phyloP scores from a whole-genome alignment of 2,797 vertebrate genomes.

The Eulemur mongoz region DNA sequence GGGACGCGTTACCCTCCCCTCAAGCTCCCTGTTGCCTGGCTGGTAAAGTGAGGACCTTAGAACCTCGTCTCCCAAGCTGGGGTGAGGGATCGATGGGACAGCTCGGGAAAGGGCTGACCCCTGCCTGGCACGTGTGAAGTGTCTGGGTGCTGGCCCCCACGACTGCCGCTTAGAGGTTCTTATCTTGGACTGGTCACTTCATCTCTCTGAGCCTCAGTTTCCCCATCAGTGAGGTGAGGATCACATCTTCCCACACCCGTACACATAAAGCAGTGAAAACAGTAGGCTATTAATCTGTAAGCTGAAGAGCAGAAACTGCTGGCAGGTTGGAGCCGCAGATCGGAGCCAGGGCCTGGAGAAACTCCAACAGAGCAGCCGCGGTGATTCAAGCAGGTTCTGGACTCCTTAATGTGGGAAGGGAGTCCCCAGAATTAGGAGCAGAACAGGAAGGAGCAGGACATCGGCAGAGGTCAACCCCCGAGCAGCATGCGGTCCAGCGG shows the following conservation, averaged over 20 bases:
- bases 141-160: not conserved
- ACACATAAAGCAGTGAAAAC: not conserved
- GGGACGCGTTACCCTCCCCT: not conserved
- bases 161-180: not conserved
- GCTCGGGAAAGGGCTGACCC: not conserved
- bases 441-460: too few species aligned
- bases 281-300: not conserved
- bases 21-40: not conserved
- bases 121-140: fast-evolving
- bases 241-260: not conserved
- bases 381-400: too few species aligned
- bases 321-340: too few species aligned
- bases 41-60: not conserved
- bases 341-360: too few species aligned
- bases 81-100: not conserved
- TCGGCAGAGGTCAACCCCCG: too few species aligned
- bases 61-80: not conserved
- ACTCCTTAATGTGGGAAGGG: too few species aligned
- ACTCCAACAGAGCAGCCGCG: too few species aligned
- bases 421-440: too few species aligned
- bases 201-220: not conserved
- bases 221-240: not conserved
- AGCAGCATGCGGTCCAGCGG: too few species aligned
- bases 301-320: not conserved
- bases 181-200: not conserved